Base-by-base conservation (phyloP, 2,797 vertebrate species). In the Microcaecilia unicolor region DNA sequence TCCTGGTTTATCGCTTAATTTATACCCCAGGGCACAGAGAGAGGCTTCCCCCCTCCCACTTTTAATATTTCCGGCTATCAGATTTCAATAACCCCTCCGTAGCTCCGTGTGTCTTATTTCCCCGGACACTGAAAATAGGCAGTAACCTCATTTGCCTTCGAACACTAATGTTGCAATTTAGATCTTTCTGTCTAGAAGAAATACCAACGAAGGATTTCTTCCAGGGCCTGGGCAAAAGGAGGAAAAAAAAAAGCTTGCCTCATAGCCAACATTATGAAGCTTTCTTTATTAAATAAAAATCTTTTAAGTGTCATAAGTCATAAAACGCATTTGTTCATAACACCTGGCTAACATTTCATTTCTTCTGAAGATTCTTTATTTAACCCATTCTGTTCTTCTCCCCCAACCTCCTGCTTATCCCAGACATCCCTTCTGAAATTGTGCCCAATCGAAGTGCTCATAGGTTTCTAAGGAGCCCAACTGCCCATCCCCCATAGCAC, bases 1-100 rank as follows among this genome's bases (percentile, higher is more conserved):
- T 79, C 72, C 66, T 61, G 76, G 72, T 83, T 84, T 80, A 74
- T 72, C 56, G 37, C 70, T 83, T 93, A 90, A 91, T 93, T 90
- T 85, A 84, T 85, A 84, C 90, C 84, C 85, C n/a, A 43, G 60
- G 62, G 84, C 72, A 60, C 37, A 29, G 24, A 44, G 34, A 16
- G 28, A 24, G 43, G 43, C 52, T 55, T 53, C 61, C 48, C 4
- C 48, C 4, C 51, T 48, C 57, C 54, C 64, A 54, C 76, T 78
- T 80, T 90, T 89, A 92, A 92, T 89, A 82, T 84, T 76, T 80
- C 64, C 75, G 70, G 81, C 84, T 88, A 88, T 92, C 85, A 92
- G 88, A 84, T 84, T 89, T 88, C 87, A 89, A 80, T 86, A 85
- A 88, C 84, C 80, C 74, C 78, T 83, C 78, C 66, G 72, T 74